phyloP scores from a whole-genome alignment of 1,140 invertebrate species.

The Pseudomyrmex cubaensis region DNA sequence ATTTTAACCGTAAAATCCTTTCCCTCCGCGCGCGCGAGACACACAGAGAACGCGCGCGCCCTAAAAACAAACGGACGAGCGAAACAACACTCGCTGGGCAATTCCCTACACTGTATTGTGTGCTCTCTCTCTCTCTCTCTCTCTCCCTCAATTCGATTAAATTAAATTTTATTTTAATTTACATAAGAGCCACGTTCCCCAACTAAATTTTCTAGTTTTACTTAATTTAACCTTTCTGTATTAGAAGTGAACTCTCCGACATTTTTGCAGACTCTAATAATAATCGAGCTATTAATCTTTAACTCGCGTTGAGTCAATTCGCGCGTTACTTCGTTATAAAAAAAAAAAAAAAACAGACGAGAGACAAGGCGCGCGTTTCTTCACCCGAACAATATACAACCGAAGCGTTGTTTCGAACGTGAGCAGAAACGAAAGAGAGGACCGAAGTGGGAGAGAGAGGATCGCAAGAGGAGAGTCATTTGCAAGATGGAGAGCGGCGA shows the following conservation, averaged over 20 bases:
- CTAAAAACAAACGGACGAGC: constrained; percentile 32
- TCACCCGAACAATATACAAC: not conserved
- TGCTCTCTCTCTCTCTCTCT: too few relatives aligned
- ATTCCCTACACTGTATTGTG: not conserved
- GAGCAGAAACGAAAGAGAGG: constrained; percentile 37
- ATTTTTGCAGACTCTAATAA: not conserved
- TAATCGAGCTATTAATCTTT: not conserved
- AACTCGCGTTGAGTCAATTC: not conserved
- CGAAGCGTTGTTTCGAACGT: not conserved
- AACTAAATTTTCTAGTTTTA: not conserved
- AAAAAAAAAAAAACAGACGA: too few relatives aligned
- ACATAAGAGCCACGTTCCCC: not conserved
- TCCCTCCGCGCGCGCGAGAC: not conserved
- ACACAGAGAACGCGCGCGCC: not conserved
- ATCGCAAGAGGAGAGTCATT: constrained; percentile 53
- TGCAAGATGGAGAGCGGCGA: constrained; percentile 56
- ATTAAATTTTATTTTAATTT: not conserved
- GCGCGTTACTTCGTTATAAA: too few relatives aligned
- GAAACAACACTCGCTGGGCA: constrained; percentile 4
- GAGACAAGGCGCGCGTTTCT: not conserved
- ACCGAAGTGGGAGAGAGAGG: constrained; percentile 12
- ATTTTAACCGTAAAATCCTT: constrained; percentile 38
- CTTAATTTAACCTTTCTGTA: not conserved
- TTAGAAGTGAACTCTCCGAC: too few relatives aligned
- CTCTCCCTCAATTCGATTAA: not conserved